Evolutionary conservation across 2,888 invertebrate genomes (phyloP), one percentile per base, ranked within the genome.

Genomic region (Perizoma affinitatum): DNA sequence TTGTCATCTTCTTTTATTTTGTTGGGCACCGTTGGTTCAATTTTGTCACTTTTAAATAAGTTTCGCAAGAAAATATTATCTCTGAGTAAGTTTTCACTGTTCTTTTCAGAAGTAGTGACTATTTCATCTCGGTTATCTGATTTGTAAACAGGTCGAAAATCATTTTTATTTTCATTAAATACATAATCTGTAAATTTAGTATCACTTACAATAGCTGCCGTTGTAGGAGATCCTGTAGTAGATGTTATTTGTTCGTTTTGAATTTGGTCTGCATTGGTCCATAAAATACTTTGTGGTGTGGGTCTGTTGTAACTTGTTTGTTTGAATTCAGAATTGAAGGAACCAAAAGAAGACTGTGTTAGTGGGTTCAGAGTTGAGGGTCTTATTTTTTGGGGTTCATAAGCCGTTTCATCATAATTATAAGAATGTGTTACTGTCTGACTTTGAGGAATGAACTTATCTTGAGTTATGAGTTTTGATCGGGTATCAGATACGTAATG

Each of bases 21-120:
- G 40, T 75, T 73, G 4, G 58, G 56, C 43, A 55, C 57, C 42
- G 70, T 68, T 42, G 72, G 63, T 53, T 78, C 72, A 34, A 66
- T 65, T 42, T 76, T 73, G 8, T 76, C 72, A 4, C 68, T 63
- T 36, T 71, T 80, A n/a, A 87, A 73, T 45, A 90, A 57, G 65
- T 84, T 85, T 74, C 83, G 88, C 11, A 92, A 70, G 67, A 91
- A 92, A 53, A 90, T 80, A 57, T 92, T 92, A 3, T 83, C 80
- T 65, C 78, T 74, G 36, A 92, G 70, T 11, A 82, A 74, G 33
- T 84, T 77, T 70, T 82, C 76, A 11, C 81, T 68, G 34, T 55
- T 75, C 11, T 60, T 59, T 66, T 80, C 79, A 9, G 79, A 76
- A n/a, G 79, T 77, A 6, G 72, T 71, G 5, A 61, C 69, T 41